A percentile compares a stretch with the other conserved stretches of the same genome.
phyloP scores from a whole-genome alignment of 2,113 vertebrate species.

The Sitta europaea region DNA sequence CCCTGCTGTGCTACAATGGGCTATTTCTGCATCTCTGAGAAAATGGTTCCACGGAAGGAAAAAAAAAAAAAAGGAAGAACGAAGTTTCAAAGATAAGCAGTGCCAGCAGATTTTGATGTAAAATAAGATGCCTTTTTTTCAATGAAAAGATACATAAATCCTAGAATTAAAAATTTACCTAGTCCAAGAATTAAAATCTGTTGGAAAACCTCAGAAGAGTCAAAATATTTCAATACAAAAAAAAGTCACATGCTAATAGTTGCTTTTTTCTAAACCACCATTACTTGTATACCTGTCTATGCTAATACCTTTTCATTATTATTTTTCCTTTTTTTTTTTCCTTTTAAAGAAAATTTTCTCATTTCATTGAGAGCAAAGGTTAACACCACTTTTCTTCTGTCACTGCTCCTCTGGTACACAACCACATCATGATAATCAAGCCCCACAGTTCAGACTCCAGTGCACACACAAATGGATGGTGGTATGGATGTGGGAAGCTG shows the following conservation, averaged over 20 bases:
- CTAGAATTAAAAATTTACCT: not conserved
- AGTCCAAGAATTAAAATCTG: not conserved
- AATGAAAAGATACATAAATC: not conserved
- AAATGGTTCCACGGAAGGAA: not conserved
- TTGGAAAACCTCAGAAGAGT: not conserved
- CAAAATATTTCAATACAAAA: not conserved
- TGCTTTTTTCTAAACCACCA: not conserved
- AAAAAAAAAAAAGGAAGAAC: not conserved
- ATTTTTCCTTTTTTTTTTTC: not conserved
- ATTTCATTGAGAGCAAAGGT: not conserved
- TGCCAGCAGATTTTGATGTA: not conserved
- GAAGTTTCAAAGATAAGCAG: not conserved
- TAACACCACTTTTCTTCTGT: accelerated
- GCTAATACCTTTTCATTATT: not conserved
- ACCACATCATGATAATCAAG: accelerated
- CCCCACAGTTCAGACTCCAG: not conserved
- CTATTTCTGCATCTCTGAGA: not conserved
- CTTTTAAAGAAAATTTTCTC: not conserved
- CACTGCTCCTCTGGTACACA: not conserved
- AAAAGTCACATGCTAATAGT: not conserved
- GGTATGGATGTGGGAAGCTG: not conserved
- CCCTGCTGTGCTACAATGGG: not conserved
- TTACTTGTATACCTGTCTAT: not conserved
- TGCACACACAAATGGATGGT: accelerated
- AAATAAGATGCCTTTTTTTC: not conserved